A percentile compares a stretch with the other conserved stretches of the same genome.
These are phyloP conservation scores for Helogale parvula DNA, from an alignment of 2,113 vertebrate genomes.

Conservation along the genomic window DNA sequence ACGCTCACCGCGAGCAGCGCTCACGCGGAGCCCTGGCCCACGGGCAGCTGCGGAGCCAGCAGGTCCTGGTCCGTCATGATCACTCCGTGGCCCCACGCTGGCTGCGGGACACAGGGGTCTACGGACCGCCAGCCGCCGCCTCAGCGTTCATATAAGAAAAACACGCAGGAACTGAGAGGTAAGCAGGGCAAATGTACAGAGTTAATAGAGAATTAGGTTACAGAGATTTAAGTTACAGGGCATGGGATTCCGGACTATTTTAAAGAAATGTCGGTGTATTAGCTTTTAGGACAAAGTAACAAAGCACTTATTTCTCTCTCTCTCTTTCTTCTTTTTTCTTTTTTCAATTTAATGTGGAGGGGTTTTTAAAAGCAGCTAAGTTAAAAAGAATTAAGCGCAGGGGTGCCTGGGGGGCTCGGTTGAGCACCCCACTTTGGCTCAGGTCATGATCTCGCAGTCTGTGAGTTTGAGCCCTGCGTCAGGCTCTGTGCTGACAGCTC, in stretches of 20 bases:
- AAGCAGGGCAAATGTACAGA: not conserved
- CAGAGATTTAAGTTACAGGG: not conserved
- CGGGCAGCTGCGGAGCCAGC: slow-evolving; percentile 79
- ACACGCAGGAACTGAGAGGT: not conserved
- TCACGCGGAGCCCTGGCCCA: not conserved
- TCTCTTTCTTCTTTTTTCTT: not conserved
- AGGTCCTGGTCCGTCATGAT: slow-evolving; percentile 78
- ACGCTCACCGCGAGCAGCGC: accelerated
- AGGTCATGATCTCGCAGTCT: too few species aligned
- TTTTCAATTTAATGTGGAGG: not conserved
- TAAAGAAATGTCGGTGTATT: not conserved
- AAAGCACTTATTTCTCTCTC: not conserved
- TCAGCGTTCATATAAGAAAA: not conserved
- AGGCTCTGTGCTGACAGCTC: too few species aligned
- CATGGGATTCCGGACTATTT: not conserved
- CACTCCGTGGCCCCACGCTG: slow-evolving; percentile 73
- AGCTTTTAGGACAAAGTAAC: not conserved
- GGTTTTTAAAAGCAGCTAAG: not conserved
- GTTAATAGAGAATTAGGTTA: not conserved
- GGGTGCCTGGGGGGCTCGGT: too few species aligned
- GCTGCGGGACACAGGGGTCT: slow-evolving; percentile 49
- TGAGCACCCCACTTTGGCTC: too few species aligned
- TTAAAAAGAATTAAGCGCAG: too few species aligned
- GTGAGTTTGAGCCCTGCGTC: too few species aligned
- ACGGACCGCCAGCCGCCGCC: slow-evolving; percentile 64